Conservation (phyloP, 2,797 vertebrate genomes). For the Rhinatrema bivittatum region DNA sequence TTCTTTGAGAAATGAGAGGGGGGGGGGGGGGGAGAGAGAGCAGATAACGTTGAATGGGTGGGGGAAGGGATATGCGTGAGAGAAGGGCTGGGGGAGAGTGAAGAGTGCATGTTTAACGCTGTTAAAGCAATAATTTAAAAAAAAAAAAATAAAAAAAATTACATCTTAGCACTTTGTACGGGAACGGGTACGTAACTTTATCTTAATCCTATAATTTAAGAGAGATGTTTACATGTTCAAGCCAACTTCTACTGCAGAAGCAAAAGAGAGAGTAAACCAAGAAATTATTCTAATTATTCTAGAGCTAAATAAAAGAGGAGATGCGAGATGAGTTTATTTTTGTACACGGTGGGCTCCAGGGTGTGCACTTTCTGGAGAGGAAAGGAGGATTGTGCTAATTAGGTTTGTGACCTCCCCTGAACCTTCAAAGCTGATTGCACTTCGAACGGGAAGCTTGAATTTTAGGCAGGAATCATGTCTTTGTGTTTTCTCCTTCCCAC, state of each 20-base stretch:
- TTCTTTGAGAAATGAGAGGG: too few species aligned
- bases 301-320: too few species aligned
- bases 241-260: constrained; percentile 48
- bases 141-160: constrained; percentile 24
- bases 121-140: constrained; percentile 41
- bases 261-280: constrained; percentile 39
- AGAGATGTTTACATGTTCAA: constrained; percentile 54
- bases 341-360: constrained; percentile 37
- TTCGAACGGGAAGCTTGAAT: constrained; percentile 27
- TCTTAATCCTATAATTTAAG: constrained; percentile 55
- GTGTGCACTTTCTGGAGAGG: neutral
- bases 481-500: neutral
- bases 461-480: constrained; percentile 26
- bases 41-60: constrained; percentile 3
- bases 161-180: constrained; percentile 57
- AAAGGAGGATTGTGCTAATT: constrained; percentile 35
- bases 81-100: neutral
- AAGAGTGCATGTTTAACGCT: constrained; percentile 35
- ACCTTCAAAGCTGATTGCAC: constrained; percentile 20
- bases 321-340: constrained; percentile 53
- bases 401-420: constrained; percentile 29
- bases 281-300: constrained; percentile 1
- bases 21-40: too few species aligned
- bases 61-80: too few species aligned
- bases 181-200: constrained; percentile 62